These are phyloP conservation scores for Bombus difficillimus DNA, from an alignment of 1,140 invertebrate genomes.

Conservation along the genomic window DNA sequence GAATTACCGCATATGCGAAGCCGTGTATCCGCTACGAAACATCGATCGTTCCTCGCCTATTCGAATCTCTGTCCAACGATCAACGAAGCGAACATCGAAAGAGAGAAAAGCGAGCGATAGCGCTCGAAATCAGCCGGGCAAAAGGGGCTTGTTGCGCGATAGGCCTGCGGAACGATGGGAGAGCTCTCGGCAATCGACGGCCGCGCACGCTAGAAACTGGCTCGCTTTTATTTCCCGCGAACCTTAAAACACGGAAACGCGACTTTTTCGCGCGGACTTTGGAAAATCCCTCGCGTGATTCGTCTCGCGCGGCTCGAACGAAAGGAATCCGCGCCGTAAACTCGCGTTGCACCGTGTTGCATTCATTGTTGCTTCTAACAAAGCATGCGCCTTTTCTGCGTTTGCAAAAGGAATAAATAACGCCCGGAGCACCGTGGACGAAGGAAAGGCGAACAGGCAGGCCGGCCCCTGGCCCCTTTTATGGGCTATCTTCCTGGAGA, in stretches of 20 bases:
- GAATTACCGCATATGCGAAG: not conserved
- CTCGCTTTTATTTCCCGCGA: conserved; percentile 31
- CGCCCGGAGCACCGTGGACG: not conserved
- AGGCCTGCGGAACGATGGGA: not conserved
- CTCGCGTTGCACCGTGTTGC: not conserved
- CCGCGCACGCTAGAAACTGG: not conserved
- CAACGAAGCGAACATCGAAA: not conserved
- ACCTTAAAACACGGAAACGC: not conserved
- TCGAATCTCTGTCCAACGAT: not conserved
- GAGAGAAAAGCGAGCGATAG: not conserved
- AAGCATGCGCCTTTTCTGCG: conserved; percentile 25
- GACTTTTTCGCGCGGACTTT: conserved; percentile 14
- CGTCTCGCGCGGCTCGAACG: conserved; percentile 23
- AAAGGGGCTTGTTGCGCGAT: not conserved
- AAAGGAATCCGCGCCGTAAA: conserved; percentile 38
- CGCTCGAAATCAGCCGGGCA: not conserved
- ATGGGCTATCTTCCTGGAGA: conserved; percentile 19
- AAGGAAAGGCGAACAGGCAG: not conserved
- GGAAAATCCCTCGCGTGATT: conserved; percentile 29
- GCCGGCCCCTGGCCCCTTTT: conserved; percentile 27
- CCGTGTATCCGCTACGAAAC: not conserved
- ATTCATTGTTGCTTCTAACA: conserved; percentile 31
- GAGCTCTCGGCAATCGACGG: too few species aligned
- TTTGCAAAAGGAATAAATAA: conserved; percentile 43
- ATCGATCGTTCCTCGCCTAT: conserved; percentile 32